Evolutionary conservation across 2,888 invertebrate species (phyloP).

Genomic region (Agrilus mali): DNA sequence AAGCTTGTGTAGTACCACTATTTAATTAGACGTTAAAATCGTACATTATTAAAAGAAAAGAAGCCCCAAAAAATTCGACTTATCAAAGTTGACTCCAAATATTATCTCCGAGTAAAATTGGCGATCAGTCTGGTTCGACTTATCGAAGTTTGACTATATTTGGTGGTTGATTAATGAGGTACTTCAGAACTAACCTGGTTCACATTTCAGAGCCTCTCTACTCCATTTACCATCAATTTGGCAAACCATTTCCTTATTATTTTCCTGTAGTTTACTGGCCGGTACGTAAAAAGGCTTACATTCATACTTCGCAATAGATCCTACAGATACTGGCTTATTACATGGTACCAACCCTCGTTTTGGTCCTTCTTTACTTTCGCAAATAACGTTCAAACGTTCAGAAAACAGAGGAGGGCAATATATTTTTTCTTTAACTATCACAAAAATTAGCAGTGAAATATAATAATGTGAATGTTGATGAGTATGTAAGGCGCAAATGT

Average conservation of each 20-base stretch:
- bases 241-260: constrained; percentile 23
- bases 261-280: constrained; percentile 13
- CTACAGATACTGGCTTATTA: constrained; percentile 23
- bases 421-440: constrained; percentile 7
- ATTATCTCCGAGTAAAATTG: no score
- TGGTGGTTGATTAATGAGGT: neutral
- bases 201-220: constrained; percentile 27
- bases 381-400: constrained; percentile 17
- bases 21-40: no score
- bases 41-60: no score
- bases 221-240: constrained; percentile 34
- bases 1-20: no score
- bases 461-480: no score
- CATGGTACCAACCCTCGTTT: constrained; percentile 25
- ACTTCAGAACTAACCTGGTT: constrained; percentile 23
- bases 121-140: no score
- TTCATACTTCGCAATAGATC: constrained; percentile 24
- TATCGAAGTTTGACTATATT: no score
- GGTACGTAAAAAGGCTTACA: constrained; percentile 30
- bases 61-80: no score
- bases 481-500: no score
- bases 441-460: neutral
- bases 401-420: constrained; percentile 19
- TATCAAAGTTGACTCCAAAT: no score
- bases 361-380: constrained; percentile 22